phyloP scores from a whole-genome alignment of 1,140 invertebrate species.

The Orius insidiosus region DNA sequence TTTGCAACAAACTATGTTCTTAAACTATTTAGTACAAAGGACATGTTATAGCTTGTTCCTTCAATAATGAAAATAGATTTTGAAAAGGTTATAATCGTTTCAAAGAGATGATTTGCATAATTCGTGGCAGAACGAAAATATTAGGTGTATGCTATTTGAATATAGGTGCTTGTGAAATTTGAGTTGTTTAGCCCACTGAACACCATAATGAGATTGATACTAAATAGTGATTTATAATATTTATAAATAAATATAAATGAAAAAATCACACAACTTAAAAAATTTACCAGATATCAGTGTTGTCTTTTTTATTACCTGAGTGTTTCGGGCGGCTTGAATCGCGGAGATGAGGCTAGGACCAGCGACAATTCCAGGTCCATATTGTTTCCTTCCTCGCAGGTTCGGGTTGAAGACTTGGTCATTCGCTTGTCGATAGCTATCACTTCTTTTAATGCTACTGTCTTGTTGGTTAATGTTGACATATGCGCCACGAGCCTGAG shows the following conservation, averaged over 20 bases:
- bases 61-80: too few relatives aligned
- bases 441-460: conserved; percentile 48
- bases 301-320: conserved; percentile 33
- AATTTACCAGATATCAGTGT: conserved; percentile 59
- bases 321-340: conserved; percentile 27
- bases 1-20: too few relatives aligned
- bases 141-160: too few relatives aligned
- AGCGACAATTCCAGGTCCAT: conserved; percentile 18
- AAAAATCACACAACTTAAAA: neutral
- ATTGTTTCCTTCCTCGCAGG: conserved; percentile 18
- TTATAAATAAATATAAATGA: conserved; percentile 2
- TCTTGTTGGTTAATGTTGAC: conserved; percentile 20
- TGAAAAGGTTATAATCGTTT: too few relatives aligned
- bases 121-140: too few relatives aligned
- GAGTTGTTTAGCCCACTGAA: too few relatives aligned
- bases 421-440: conserved; percentile 73
- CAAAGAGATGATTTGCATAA: too few relatives aligned
- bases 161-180: neutral
- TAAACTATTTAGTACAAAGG: too few relatives aligned
- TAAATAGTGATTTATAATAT: neutral
- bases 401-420: conserved; percentile 20
- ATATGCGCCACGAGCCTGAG: conserved; percentile 19
- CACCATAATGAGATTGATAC: neutral
- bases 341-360: conserved; percentile 20
- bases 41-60: too few relatives aligned